Percentiles rank a stretch among this genome's conserved stretches.
Conservation (phyloP, 2,113 vertebrate species). For the Oostethus manadensis region DNA sequence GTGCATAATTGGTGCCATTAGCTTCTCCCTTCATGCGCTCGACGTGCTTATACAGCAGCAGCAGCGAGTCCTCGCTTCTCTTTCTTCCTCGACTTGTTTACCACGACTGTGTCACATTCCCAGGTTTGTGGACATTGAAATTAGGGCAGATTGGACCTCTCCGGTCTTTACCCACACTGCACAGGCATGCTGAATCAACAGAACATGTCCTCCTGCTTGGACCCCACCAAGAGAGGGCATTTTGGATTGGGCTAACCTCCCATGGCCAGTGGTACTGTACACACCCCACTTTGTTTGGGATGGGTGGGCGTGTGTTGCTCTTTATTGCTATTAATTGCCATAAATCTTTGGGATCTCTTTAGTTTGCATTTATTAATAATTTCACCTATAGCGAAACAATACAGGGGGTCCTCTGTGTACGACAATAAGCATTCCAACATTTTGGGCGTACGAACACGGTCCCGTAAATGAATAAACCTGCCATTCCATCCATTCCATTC, state of each 20-base stretch:
- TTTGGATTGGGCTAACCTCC: conserved; percentile 12
- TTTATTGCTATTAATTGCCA: too few relatives aligned
- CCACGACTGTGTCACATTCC: conserved; percentile 49
- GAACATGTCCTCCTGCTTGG: conserved; percentile 31
- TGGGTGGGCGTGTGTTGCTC: too few relatives aligned
- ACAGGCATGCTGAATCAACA: conserved; percentile 40
- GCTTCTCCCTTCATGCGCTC: conserved; percentile 33
- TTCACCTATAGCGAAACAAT: too few relatives aligned
- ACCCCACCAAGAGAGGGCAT: conserved; percentile 13
- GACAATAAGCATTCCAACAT: too few relatives aligned
- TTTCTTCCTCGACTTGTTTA: conserved; percentile 24
- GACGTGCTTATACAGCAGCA: conserved; percentile 28
- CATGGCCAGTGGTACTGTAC: background rate
- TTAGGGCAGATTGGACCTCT: conserved; percentile 48
- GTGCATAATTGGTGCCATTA: conserved; percentile 64
- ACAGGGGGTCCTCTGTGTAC: too few relatives aligned
- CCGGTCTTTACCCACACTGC: conserved; percentile 30
- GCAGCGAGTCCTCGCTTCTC: conserved; percentile 8
- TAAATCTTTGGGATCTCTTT: too few relatives aligned
- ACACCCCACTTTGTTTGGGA: too few relatives aligned
- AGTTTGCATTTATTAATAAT: too few relatives aligned
- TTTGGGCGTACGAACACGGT: too few relatives aligned
- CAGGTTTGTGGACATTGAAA: conserved; percentile 54
- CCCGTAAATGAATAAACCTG: too few relatives aligned
- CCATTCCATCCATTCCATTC: too few relatives aligned